Conservation (phyloP, 1,140 invertebrate genomes). For the Drosophila sproati region DNA sequence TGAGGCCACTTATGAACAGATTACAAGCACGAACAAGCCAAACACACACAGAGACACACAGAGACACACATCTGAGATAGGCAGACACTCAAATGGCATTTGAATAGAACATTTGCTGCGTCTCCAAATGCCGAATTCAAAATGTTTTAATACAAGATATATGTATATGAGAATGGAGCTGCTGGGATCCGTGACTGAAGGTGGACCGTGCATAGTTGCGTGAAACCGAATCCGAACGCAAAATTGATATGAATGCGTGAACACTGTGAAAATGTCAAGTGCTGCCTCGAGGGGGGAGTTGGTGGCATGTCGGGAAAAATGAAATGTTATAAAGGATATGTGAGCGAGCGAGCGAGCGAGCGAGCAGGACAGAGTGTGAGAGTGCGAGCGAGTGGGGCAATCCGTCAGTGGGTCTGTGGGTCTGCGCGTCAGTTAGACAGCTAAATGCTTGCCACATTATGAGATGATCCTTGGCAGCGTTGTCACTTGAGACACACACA, state of each 20-base stretch:
- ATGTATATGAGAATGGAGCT: constrained; percentile 5
- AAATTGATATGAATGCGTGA: constrained; percentile 78
- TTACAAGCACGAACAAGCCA: constrained; percentile 47
- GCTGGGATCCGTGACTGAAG: neutral
- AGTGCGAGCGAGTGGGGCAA: neutral
- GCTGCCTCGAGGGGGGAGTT: constrained; percentile 30
- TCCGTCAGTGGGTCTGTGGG: constrained; percentile 61
- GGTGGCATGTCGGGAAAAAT: neutral
- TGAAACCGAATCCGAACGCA: constrained; percentile 71
- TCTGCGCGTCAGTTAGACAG: constrained; percentile 34
- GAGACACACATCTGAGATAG: constrained; percentile 13
- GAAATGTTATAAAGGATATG: constrained; percentile 44
- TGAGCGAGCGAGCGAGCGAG: neutral
- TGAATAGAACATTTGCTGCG: constrained; percentile 15
- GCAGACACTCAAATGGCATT: constrained; percentile 11
- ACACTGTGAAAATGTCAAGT: constrained; percentile 80
- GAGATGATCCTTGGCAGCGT: constrained; percentile 78
- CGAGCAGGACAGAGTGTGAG: neutral
- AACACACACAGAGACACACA: constrained; percentile 6
- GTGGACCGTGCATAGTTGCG: constrained; percentile 30
- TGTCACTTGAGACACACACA: constrained; percentile 77
- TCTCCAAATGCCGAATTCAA: constrained; percentile 5
- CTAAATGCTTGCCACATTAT: constrained; percentile 79
- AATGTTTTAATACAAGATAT: neutral
- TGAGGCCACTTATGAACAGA: constrained; percentile 71